Base-by-base conservation (phyloP, 2,888 invertebrate species). In the Coleophora flavipennella region DNA sequence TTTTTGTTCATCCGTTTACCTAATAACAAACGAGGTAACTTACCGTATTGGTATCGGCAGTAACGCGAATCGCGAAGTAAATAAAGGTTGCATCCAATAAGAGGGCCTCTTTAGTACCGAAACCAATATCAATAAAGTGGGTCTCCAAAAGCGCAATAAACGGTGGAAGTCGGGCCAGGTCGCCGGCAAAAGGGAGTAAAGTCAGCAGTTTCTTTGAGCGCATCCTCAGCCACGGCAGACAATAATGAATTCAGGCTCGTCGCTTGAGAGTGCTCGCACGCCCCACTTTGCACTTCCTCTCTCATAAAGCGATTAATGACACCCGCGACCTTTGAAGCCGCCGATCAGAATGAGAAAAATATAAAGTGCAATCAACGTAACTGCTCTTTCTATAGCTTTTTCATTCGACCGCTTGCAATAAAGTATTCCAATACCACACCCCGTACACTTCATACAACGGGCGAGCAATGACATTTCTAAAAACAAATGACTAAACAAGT, bases 151-250 rank as follows among this genome's bases (percentile, higher is more conserved):
- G 66, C 61, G 75, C 71, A 80, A 76, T 77, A 77, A 68, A 70
- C 63, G 62, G 62, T 60, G 61, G 62, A 67, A 64, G 54, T 60
- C 57, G 63, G 59, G 55, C 61, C 58, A 63, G 59, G 55, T 61
- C 60, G 59, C 57, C 59, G 59, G 60, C 51, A 56, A 51, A 57
- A 53, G 61, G 57, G 20, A 20, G 20, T 20, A 59, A 66, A 70
- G 70, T 79, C 78, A 78, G 80, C 79, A 75, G 65, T 77, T 78
- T 77, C 77, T 79, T 80, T 79, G 75, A 78, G 70, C 71, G 68
- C 75, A 70, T 71, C 71, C 61, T 69, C 63, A 59, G 65, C 61
- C 65, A n/a, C n/a, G n/a, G 67, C 66, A 67, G 73, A 77, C 75
- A 77, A 77, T 78, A 78, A 79, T 79, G 77, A 78, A 79, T 79